Evolutionary conservation across 2,797 vertebrate genomes (phyloP).

Genomic region (Molossus alvarezi): DNA sequence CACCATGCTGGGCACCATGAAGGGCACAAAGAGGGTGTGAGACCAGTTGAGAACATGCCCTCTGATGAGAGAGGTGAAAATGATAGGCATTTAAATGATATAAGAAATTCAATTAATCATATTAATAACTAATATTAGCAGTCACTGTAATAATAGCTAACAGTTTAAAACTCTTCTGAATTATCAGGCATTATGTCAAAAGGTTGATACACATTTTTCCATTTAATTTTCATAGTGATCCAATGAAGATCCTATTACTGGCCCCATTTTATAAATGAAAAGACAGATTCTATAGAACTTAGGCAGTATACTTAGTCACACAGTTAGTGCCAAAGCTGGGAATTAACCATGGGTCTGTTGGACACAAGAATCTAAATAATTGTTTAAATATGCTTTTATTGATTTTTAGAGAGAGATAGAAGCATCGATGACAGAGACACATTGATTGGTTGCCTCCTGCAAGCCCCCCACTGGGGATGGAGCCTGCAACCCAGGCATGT

Average conservation of each 20-base stretch:
- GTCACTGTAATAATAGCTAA: not conserved
- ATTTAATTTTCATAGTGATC: conserved; percentile 24
- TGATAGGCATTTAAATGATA: not conserved
- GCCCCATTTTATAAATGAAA: conserved; percentile 12
- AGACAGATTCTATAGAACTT: not conserved
- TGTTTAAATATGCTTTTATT: not conserved
- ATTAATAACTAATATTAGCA: not conserved
- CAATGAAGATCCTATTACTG: not conserved
- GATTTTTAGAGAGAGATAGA: not conserved
- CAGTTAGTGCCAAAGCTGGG: not conserved
- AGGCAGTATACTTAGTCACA: not conserved
- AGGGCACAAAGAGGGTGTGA: not conserved
- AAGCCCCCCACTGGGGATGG: no score
- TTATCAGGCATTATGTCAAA: conserved; percentile 33
- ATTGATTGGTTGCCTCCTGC: no score
- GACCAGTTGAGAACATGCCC: not conserved
- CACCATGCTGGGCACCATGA: accelerated
- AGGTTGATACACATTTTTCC: not conserved
- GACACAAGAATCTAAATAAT: not conserved
- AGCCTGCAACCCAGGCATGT: no score
- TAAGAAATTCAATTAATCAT: not conserved
- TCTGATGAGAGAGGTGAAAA: not conserved
- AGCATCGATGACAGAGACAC: no score
- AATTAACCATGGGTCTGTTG: not conserved
- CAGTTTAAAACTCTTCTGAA: conserved; percentile 38